These are phyloP conservation scores for Gorsachius goisagi DNA, from an alignment of 2,113 vertebrate genomes.

Conservation along the genomic window DNA sequence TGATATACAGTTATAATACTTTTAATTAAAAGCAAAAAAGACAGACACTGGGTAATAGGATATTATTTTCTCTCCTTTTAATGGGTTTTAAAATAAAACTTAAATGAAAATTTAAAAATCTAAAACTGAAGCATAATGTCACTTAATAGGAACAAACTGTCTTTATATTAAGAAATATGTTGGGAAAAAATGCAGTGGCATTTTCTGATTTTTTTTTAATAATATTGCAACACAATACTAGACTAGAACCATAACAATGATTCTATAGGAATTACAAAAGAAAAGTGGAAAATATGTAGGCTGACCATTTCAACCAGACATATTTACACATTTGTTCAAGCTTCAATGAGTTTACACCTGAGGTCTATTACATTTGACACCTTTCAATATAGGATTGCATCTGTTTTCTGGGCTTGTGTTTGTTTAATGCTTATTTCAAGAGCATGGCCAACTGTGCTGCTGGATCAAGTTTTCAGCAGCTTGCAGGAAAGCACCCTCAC, in stretches of 20 bases:
- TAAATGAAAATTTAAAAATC: background rate
- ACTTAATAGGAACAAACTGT: background rate
- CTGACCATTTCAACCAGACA: background rate
- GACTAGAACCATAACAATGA: background rate
- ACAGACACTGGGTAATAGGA: background rate
- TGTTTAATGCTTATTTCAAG: background rate
- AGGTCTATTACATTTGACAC: background rate
- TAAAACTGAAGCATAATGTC: background rate
- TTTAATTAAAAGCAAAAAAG: background rate
- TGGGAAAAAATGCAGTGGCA: background rate
- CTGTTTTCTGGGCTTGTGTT: background rate
- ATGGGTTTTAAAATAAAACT: background rate
- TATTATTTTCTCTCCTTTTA: background rate
- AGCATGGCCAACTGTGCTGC: fast-evolving
- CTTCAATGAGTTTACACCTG: background rate
- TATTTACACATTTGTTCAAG: background rate
- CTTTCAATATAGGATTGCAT: background rate
- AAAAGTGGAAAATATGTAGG: background rate
- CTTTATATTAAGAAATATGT: background rate
- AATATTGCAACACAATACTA: background rate
- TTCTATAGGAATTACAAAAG: background rate
- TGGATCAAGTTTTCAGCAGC: background rate
- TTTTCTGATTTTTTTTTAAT: background rate
- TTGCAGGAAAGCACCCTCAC: background rate
- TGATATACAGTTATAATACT: background rate